Percentiles rank a stretch among this genome's conserved stretches.
Evolutionary conservation across 2,888 invertebrate genomes (phyloP).

Genomic region (Diogma glabrata): DNA sequence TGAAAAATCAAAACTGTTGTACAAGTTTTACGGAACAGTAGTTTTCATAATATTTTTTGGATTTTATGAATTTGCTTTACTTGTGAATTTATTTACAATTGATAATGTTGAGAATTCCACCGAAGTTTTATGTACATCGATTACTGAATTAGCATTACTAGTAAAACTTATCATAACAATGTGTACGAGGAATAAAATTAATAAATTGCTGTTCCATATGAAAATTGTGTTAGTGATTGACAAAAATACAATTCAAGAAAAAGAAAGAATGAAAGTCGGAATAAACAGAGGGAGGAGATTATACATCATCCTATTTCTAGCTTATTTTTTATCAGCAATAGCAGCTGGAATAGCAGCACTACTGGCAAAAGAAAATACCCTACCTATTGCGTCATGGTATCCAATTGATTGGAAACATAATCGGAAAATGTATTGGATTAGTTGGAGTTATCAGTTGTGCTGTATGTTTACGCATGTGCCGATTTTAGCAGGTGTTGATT

Average conservation of each 20-base stretch:
- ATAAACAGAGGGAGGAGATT: not conserved
- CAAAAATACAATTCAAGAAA: not conserved
- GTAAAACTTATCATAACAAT: not conserved
- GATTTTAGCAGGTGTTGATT: constrained; percentile 4
- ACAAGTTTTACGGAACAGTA: not conserved
- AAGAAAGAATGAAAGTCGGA: not conserved
- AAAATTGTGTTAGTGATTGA: not conserved
- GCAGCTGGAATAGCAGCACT: not conserved
- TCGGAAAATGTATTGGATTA: constrained; percentile 7
- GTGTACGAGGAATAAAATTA: not conserved
- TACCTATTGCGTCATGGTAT: constrained; percentile 11
- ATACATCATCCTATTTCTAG: constrained; percentile 3
- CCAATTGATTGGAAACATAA: constrained; percentile 12
- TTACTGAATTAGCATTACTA: not conserved
- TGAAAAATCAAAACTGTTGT: not conserved
- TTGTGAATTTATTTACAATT: constrained; percentile 6
- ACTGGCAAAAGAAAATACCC: not conserved
- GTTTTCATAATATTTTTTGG: not conserved
- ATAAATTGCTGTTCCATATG: not conserved
- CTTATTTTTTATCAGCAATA: not conserved
- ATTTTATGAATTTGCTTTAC: not conserved
- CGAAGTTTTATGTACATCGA: constrained; percentile 2
- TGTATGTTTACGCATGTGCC: not conserved
- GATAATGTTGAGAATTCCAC: not conserved
- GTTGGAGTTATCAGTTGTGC: not conserved